phyloP scores from a whole-genome alignment of 2,113 vertebrate species.

The Zosterops pallidus region DNA sequence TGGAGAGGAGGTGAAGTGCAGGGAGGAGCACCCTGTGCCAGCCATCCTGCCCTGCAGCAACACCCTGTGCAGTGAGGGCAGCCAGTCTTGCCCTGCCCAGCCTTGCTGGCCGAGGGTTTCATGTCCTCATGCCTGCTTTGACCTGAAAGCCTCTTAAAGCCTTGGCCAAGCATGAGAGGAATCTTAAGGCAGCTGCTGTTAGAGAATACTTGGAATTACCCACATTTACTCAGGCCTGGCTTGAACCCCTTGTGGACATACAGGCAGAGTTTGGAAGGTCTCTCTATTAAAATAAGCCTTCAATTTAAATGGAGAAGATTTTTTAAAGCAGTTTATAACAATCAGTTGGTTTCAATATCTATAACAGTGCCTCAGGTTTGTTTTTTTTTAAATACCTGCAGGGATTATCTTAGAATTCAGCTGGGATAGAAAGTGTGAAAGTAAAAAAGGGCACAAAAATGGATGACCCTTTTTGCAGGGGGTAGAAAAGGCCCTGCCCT shows the following conservation, averaged over 20 bases:
- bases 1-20: background rate
- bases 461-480: background rate
- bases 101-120: accelerated
- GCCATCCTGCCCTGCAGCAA: background rate
- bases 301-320: background rate
- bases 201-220: background rate
- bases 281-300: background rate
- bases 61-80: background rate
- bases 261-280: background rate
- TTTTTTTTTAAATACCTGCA: background rate
- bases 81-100: background rate
- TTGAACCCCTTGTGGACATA: background rate
- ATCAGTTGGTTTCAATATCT: background rate
- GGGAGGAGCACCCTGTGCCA: background rate
- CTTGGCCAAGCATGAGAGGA: background rate
- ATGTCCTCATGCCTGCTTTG: background rate
- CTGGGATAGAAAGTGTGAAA: background rate
- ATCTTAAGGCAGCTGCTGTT: background rate
- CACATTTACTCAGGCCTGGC: background rate
- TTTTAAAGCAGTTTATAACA: background rate
- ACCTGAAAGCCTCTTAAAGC: background rate
- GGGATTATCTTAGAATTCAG: background rate
- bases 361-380: background rate
- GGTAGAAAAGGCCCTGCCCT: background rate
- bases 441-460: background rate